Percentiles rank a stretch among this genome's conserved stretches.
These are phyloP conservation scores for Hexactinellida sp. DNA, from an alignment of 37 sponge, comb jelly and placozoan species.

Conservation along the genomic window DNA sequence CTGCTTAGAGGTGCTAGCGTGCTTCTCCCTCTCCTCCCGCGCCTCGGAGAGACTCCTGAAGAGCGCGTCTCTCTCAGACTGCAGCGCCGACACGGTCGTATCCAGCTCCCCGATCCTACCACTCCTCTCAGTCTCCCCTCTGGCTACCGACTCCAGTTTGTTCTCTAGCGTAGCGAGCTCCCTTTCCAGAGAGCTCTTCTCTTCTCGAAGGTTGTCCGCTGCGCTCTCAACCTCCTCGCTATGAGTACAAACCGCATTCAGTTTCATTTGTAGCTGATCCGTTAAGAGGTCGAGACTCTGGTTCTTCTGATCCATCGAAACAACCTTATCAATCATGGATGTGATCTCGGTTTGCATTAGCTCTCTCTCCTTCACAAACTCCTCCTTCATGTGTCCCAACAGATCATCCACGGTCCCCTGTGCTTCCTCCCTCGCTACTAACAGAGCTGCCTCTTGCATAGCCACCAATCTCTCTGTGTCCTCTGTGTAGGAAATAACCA, in stretches of 20 bases:
- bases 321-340: neutral
- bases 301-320: neutral
- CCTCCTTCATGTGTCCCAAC: neutral
- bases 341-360: neutral
- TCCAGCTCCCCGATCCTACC: neutral
- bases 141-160: neutral
- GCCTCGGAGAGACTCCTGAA: neutral
- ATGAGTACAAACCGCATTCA: neutral
- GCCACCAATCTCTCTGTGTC: neutral
- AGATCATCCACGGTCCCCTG: neutral
- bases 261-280: neutral
- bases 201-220: neutral
- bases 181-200: neutral
- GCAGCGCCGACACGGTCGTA: neutral
- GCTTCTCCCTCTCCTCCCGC: neutral
- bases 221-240: neutral
- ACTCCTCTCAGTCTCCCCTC: neutral
- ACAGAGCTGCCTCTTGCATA: neutral
- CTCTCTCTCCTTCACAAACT: neutral
- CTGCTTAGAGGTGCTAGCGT: neutral
- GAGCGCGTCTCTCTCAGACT: conserved; percentile 3
- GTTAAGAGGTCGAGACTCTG: neutral
- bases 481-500: neutral
- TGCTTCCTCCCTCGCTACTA: neutral
- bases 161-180: neutral